phyloP scores from a whole-genome alignment of 2,888 invertebrate genomes.

The Metellina segmentata region DNA sequence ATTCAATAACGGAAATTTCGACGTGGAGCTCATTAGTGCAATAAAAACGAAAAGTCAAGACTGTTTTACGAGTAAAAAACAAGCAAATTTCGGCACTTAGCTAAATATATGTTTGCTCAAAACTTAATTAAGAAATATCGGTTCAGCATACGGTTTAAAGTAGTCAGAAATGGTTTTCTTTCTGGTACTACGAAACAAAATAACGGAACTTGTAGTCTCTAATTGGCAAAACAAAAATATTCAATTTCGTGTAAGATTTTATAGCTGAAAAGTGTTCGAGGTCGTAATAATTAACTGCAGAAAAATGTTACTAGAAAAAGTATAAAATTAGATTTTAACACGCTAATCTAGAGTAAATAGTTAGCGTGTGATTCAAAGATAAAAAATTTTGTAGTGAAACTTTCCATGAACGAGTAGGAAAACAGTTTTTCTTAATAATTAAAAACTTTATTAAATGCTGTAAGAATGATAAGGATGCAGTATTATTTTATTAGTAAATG shows the following conservation, averaged over 20 bases:
- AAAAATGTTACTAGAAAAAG: neutral
- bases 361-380: neutral
- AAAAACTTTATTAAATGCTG: too few relatives aligned
- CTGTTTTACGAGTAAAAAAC: neutral
- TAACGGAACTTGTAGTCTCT: neutral
- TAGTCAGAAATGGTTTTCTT: neutral
- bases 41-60: conserved; percentile 15
- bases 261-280: neutral
- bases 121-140: neutral
- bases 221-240: neutral
- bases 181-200: neutral
- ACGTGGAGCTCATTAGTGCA: conserved; percentile 16
- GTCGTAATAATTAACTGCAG: neutral
- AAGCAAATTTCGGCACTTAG: neutral
- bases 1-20: neutral
- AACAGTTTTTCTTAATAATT: too few relatives aligned
- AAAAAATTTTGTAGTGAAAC: too few relatives aligned
- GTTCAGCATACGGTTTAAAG: neutral
- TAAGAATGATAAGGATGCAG: too few relatives aligned
- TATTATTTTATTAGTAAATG: too few relatives aligned
- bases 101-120: neutral
- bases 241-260: neutral
- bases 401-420: too few relatives aligned
- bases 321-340: neutral
- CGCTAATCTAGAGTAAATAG: neutral